Percentiles rank a stretch among this genome's conserved stretches.
Evolutionary conservation across 2,888 invertebrate species (phyloP).

Genomic region (Suillia variegata): DNA sequence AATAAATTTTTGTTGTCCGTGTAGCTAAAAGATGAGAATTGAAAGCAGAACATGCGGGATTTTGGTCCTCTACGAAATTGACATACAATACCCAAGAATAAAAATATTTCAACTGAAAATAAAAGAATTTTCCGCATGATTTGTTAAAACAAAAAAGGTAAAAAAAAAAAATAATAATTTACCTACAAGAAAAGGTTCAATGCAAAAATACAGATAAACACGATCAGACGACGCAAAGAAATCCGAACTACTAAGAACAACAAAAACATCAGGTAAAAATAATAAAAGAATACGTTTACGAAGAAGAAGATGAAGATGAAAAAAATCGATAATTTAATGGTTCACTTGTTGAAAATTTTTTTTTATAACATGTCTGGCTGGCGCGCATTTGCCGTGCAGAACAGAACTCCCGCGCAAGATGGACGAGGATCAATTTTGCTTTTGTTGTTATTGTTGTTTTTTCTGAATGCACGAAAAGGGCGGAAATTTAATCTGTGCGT

Average conservation of each 20-base stretch:
- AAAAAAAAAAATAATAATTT: not conserved
- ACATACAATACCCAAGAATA: constrained; percentile 35
- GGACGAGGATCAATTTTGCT: constrained; percentile 26
- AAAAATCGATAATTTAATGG: constrained; percentile 11
- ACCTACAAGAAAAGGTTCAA: not conserved
- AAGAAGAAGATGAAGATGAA: not conserved
- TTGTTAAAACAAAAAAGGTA: constrained; percentile 29
- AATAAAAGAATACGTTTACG: not conserved
- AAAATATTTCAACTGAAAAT: constrained; percentile 50
- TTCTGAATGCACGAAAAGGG: constrained; percentile 46
- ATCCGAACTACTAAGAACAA: no score
- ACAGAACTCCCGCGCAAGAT: constrained; percentile 36
- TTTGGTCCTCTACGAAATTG: constrained; percentile 11
- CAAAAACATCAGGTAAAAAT: constrained; percentile 11
- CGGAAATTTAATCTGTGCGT: constrained; percentile 60
- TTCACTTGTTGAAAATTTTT: constrained; percentile 18
- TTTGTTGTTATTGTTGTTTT: no score
- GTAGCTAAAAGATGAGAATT: no score
- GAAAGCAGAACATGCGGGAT: not conserved
- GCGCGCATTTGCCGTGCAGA: not conserved
- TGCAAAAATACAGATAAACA: constrained; percentile 4
- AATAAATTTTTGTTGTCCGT: no score
- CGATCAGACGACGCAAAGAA: not conserved
- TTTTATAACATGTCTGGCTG: no score
- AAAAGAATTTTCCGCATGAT: constrained; percentile 57